Base-by-base conservation (phyloP, 1,140 invertebrate species). In the Ptiloglossa arizonensis region DNA sequence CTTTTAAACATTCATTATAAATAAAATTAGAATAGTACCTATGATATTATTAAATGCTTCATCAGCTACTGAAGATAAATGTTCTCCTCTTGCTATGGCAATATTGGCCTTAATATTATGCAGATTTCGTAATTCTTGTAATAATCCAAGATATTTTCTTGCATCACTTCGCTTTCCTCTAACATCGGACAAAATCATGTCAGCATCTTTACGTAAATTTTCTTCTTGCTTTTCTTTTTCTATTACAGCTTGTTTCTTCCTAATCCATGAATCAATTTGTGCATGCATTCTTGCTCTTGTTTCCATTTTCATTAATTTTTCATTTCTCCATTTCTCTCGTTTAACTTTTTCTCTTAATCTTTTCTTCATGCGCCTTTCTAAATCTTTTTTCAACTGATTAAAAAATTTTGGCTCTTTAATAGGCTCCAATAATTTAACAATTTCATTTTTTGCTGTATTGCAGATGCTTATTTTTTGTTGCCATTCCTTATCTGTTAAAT, bases 151-250 rank as follows among this genome's bases (percentile, higher is more conserved):
- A 82, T 94, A 94, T 83, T 95, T 95, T 68, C 94, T 94, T 0
- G 94, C 95, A 87, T 97, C 96, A 46, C 89, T 93, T 86, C 95
- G 94, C 87, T 96, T 96, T 59, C 93, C 93, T 32, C 94, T 90
- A 0, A 96, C 95, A 84, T 96, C 95, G 54, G 94, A 93, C 1
- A 97, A 88, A 17, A 96, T 93, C 75, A 93, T 91, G 88, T 97
- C 96, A 0, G 95, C 95, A 88, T 96, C 93, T 82, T 93, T 92
- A 81, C 95, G 94, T 59, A 95, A 92, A 85, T 94, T 93, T 88
- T 95, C 94, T 87, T 95, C 94, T 93, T 96, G 87, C 90, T 95
- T 95, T 59, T 93, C 93, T 79, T 92, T 94, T 68, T 95, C 92
- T 44, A 95, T 94, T 64, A 94, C 91, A 87, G 95, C 94, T 83